A percentile compares a stretch with the other conserved stretches of the same genome.
These are phyloP conservation scores for Eubasilissa regina DNA, from an alignment of 1,140 invertebrate genomes.

Conservation along the genomic window DNA sequence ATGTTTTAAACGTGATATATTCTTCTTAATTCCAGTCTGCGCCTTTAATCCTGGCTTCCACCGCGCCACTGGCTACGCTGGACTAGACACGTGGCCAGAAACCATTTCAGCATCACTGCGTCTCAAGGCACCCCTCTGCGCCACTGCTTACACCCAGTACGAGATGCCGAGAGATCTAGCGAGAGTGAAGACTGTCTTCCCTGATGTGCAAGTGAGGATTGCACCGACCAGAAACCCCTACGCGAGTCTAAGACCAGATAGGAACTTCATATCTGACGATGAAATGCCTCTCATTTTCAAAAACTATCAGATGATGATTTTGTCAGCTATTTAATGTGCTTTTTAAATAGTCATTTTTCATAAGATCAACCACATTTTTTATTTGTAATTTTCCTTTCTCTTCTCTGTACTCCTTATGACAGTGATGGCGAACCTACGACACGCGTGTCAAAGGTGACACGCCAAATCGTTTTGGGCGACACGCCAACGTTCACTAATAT, in stretches of 20 bases:
- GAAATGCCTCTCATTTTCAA: slow-evolving; percentile 80
- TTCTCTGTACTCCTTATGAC: no score
- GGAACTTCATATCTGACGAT: slow-evolving; percentile 83
- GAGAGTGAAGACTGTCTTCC: slow-evolving; percentile 68
- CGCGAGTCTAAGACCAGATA: slow-evolving; percentile 78
- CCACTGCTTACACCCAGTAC: slow-evolving; percentile 78
- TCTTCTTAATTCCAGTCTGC: slow-evolving; percentile 72
- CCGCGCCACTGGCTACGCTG: slow-evolving; percentile 75
- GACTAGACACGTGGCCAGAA: slow-evolving; percentile 77
- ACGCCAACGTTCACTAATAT: no score
- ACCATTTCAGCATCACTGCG: slow-evolving; percentile 74
- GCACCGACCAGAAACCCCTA: slow-evolving; percentile 76
- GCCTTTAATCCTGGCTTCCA: slow-evolving; percentile 82
- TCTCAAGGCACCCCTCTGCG: slow-evolving; percentile 72
- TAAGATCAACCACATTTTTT: no score
- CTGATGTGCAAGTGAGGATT: slow-evolving; percentile 68
- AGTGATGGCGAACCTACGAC: no score
- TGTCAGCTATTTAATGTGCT: slow-evolving; percentile 57
- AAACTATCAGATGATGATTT: slow-evolving; percentile 76
- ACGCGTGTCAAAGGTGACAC: no score
- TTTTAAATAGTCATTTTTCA: no score
- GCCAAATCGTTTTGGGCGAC: no score
- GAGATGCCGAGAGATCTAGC: slow-evolving; percentile 77
- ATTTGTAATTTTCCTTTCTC: no score
- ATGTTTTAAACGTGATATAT: no score